Conservation (phyloP, 2,888 invertebrate genomes). For the Patella caerulea region DNA sequence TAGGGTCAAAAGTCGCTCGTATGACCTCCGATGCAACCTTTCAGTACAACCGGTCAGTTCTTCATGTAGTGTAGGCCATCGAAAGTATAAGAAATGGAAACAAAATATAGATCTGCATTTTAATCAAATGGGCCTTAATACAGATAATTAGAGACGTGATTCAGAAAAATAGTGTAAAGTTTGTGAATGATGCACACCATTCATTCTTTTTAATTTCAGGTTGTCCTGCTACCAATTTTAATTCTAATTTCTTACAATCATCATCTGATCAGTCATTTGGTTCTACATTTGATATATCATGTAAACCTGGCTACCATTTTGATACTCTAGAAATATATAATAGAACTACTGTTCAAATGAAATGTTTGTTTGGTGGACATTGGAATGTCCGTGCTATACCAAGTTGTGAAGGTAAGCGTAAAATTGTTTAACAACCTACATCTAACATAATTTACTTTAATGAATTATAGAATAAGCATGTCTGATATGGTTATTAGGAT, state of each 20-base stretch:
- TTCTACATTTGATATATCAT: slow-evolving; percentile 33
- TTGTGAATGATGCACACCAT: not conserved
- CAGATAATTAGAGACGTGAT: not conserved
- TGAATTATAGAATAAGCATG: not conserved
- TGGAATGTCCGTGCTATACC: slow-evolving; percentile 45
- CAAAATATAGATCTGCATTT: too few relatives aligned
- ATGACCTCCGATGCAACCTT: too few relatives aligned
- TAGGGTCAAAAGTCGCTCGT: too few relatives aligned
- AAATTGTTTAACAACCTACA: not conserved
- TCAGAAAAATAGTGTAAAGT: not conserved
- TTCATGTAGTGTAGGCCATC: too few relatives aligned
- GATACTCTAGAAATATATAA: slow-evolving; percentile 33
- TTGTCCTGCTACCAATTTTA: slow-evolving; percentile 34
- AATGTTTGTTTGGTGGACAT: slow-evolving; percentile 41
- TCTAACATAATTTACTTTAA: not conserved
- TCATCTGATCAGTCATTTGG: slow-evolving; percentile 24
- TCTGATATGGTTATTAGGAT: too few relatives aligned
- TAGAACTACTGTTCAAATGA: slow-evolving; percentile 29
- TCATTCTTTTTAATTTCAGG: slow-evolving; percentile 28
- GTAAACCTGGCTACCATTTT: slow-evolving; percentile 39
- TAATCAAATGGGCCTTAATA: not conserved
- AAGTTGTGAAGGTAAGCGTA: slow-evolving; percentile 66
- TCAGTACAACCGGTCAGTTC: too few relatives aligned
- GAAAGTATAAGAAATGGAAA: too few relatives aligned
- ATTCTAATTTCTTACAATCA: slow-evolving; percentile 23